Conservation (phyloP, 2,797 vertebrate genomes). For the Pipistrellus pipistrellus region DNA sequence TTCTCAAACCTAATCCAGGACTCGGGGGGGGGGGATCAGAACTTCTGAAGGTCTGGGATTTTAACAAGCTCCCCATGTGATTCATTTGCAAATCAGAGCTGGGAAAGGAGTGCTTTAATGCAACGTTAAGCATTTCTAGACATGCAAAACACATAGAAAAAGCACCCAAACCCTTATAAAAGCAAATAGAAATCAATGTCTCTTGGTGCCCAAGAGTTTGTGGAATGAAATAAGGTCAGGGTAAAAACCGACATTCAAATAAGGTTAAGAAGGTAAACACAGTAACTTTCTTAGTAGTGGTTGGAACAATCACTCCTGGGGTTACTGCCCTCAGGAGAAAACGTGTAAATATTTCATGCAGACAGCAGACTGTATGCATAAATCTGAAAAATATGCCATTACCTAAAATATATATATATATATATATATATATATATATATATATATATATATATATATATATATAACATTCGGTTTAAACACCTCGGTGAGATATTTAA, state of each 20-base stretch:
- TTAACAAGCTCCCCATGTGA: not conserved
- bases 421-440: too few relatives aligned
- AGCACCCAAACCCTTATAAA: not conserved
- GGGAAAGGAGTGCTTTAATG: not conserved
- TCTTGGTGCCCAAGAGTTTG: not conserved
- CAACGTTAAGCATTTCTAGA: not conserved
- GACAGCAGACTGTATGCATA: not conserved
- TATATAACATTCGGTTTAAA: conserved; percentile 51
- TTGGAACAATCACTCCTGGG: not conserved
- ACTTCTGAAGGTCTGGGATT: not conserved
- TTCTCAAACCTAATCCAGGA: not conserved
- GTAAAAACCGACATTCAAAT: not conserved
- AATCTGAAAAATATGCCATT: conserved; percentile 14
- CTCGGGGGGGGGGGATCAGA: not conserved
- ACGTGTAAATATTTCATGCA: not conserved
- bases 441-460: too few relatives aligned
- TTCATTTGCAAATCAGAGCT: not conserved
- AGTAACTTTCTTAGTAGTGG: not conserved
- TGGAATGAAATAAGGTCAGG: not conserved
- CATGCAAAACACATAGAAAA: not conserved
- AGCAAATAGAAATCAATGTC: not conserved
- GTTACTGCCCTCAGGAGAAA: conserved; percentile 25
- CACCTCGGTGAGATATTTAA: conserved; percentile 15
- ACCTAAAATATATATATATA: too few relatives aligned
- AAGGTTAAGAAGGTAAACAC: not conserved